Evolutionary conservation across 1,140 invertebrate species (phyloP).

Genomic region (Stegodyphus dumicola): DNA sequence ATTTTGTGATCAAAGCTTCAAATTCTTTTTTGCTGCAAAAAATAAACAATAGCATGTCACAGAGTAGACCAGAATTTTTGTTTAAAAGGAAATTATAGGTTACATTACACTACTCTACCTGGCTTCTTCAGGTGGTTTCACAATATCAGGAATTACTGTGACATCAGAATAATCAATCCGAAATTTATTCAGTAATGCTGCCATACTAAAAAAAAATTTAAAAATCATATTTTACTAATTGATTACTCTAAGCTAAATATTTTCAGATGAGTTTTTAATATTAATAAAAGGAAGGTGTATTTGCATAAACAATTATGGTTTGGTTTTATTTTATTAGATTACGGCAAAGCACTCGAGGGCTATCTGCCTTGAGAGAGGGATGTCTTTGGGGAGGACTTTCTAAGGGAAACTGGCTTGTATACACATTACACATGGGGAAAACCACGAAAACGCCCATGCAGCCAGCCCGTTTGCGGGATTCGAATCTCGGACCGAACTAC

Average conservation of each 20-base stretch:
- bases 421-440: too few relatives aligned
- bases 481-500: too few relatives aligned
- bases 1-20: conserved; percentile 51
- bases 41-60: not conserved
- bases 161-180: conserved; percentile 75
- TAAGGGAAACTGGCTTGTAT: too few relatives aligned
- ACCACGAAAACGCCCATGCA: too few relatives aligned
- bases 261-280: too few relatives aligned
- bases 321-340: too few relatives aligned
- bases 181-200: conserved; percentile 74
- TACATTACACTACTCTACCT: conserved; percentile 5
- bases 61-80: not conserved
- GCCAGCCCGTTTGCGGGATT: too few relatives aligned
- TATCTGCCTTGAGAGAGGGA: too few relatives aligned
- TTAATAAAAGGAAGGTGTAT: too few relatives aligned
- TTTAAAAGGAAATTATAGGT: not conserved
- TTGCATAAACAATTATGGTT: too few relatives aligned
- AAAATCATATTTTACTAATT: not conserved
- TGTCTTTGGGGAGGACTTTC: too few relatives aligned
- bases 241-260: not conserved
- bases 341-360: too few relatives aligned
- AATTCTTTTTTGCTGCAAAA: conserved; percentile 56
- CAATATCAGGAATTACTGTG: conserved; percentile 71
- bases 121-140: conserved; percentile 69
- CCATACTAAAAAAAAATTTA: conserved; percentile 67